These are phyloP conservation scores for Hippocampus mohnikei DNA, from an alignment of 2,113 vertebrate species.

Conservation along the genomic window DNA sequence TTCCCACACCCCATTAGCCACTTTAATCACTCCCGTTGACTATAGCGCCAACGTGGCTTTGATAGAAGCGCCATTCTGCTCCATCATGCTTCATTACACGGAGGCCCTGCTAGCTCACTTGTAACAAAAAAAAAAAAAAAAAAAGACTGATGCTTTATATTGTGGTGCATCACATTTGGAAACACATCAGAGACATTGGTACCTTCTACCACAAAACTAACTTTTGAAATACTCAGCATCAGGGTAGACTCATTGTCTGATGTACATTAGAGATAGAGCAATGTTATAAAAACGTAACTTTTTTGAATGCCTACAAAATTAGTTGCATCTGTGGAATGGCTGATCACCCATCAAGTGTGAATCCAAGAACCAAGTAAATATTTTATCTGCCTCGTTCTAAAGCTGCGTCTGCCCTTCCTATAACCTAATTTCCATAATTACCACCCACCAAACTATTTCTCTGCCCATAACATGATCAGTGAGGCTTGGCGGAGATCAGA, in stretches of 20 bases:
- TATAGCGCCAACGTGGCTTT: slow-evolving; percentile 34
- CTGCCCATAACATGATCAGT: background rate
- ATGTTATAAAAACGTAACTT: background rate
- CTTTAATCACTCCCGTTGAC: slow-evolving; percentile 56
- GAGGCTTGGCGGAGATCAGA: background rate
- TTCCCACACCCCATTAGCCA: slow-evolving; percentile 55
- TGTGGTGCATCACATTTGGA: slow-evolving; percentile 7
- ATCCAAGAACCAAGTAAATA: background rate
- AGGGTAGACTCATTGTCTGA: background rate
- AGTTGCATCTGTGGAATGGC: background rate
- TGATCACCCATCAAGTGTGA: background rate
- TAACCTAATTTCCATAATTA: no score
- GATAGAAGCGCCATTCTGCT: slow-evolving; percentile 47
- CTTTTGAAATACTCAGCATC: slow-evolving; percentile 7
- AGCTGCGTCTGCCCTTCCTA: no score
- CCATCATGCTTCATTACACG: slow-evolving; percentile 56
- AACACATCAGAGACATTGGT: background rate
- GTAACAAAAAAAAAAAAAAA: background rate
- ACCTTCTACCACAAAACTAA: background rate
- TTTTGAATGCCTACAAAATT: background rate
- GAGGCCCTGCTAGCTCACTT: slow-evolving; percentile 21
- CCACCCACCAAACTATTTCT: background rate
- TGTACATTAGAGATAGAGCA: background rate
- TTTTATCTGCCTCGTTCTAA: background rate
- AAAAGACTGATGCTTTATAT: slow-evolving; percentile 18